Conservation (phyloP, 2,888 invertebrate species). For the Amblyjoppa fuscipennis region DNA sequence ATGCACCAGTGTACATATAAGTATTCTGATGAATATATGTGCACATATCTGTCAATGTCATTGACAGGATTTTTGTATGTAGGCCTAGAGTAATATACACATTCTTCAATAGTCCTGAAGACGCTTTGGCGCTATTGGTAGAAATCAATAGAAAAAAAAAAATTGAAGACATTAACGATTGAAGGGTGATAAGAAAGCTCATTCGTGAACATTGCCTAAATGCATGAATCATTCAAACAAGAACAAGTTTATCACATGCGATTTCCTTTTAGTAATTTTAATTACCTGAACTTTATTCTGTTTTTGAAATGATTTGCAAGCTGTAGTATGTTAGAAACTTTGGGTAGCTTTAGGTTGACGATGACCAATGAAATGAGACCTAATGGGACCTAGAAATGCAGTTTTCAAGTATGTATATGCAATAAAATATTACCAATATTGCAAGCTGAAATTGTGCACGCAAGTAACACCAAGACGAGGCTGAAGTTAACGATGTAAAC, state of each 20-base stretch:
- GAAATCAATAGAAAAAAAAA: background rate
- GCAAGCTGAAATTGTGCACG: constrained; percentile 74
- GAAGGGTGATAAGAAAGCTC: background rate
- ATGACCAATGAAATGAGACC: constrained; percentile 35
- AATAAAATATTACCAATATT: constrained; percentile 72
- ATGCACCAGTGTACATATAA: background rate
- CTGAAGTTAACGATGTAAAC: background rate
- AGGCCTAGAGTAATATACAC: background rate
- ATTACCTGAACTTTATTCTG: background rate
- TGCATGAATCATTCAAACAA: background rate
- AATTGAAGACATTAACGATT: background rate
- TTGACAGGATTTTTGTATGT: background rate
- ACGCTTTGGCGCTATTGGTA: background rate
- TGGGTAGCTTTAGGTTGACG: constrained; percentile 72
- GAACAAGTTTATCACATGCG: background rate
- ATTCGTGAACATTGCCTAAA: background rate
- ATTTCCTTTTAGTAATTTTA: background rate
- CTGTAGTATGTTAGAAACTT: background rate
- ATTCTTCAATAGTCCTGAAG: background rate
- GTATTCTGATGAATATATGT: background rate
- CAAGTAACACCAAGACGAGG: constrained; percentile 47
- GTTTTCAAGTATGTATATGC: constrained; percentile 75
- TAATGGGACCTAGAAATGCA: constrained; percentile 68
- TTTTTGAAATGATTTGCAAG: background rate
- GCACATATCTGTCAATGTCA: background rate